Base-by-base conservation (phyloP, 2,888 invertebrate species). In the Drosophila paucipuncta region DNA sequence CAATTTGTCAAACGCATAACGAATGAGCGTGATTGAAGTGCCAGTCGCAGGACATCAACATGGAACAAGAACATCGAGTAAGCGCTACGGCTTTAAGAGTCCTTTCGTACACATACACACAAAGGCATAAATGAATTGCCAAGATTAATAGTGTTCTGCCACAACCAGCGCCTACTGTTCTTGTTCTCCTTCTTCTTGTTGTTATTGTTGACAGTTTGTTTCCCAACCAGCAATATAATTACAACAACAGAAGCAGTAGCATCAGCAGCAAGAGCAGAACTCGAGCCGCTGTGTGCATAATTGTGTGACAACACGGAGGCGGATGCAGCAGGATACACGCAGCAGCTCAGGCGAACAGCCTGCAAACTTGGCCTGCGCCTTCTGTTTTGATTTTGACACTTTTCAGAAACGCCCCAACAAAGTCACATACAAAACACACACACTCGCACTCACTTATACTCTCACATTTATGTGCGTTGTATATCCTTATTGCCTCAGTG, bases 11-110 rank as follows among this genome's bases (percentile, higher is more conserved):
- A 87, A 87, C 87, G 87, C 90, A 87, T 80, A 78, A 85, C 73
- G 89, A 90, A 88, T 90, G 82, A 76, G 84, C 80, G 85, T 87
- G 86, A 86, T 90, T 90, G 86, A 85, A 90, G 90, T 81, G 82
- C 83, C 85, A 84, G 61, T 73, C 68, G 73, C 84, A 78, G 78
- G 39, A 64, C 59, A 65, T 53, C 68, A 57, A 59, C 57, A 59
- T 52, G 47, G 39, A 33, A 43, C 22, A 58, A 25, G 41, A 30
- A 58, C 58, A 58, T 31, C 22, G 58, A 59, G 52, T 49, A 22
- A 18, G 58, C 60, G 66, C 66, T 54, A 62, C 11, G 31, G 25
- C 70, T 80, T 74, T 73, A 76, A 76, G 67, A 79, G 57, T 43
- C 57, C 57, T 57, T 41, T 28, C 9, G 18, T 5, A 35, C 37